Percentiles rank a stretch among this genome's conserved stretches.
Conservation (phyloP, 2,888 invertebrate species). For the Carterocephalus palaemon region DNA sequence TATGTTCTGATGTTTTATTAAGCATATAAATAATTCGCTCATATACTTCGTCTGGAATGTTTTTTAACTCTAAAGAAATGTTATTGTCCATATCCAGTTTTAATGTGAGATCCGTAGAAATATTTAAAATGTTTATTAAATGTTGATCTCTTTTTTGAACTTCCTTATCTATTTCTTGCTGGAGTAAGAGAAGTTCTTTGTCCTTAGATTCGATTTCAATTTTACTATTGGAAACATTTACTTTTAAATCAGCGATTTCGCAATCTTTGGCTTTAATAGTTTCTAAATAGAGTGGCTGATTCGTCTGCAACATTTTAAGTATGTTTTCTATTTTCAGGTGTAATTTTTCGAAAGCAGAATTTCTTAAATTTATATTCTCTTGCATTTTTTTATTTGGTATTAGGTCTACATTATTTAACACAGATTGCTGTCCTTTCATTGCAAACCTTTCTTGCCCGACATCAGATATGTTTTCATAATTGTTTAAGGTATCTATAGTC, state of each 20-base stretch:
- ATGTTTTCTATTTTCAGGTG: not conserved
- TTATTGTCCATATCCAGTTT: constrained; percentile 38
- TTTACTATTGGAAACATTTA: constrained; percentile 3
- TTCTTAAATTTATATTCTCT: not conserved
- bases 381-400: constrained; percentile 7
- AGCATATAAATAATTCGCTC: constrained; percentile 44
- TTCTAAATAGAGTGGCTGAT: constrained; percentile 8
- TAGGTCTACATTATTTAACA: constrained; percentile 1
- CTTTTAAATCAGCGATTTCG: constrained; percentile 29
- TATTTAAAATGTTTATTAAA: constrained; percentile 41
- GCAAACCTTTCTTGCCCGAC: not conserved
- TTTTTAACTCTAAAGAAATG: constrained; percentile 27
- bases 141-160: constrained; percentile 34
- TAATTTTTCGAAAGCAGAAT: constrained; percentile 5
- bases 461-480: not conserved
- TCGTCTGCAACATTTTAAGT: not conserved
- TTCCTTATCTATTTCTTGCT: constrained; percentile 26
- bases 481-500: constrained; percentile 5
- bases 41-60: constrained; percentile 32
- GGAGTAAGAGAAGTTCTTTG: constrained; percentile 35
- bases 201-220: constrained; percentile 27
- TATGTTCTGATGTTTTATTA: constrained; percentile 41
- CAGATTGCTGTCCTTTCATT: not conserved
- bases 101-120: constrained; percentile 35
- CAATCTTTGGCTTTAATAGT: constrained; percentile 33